A percentile compares a stretch with the other conserved stretches of the same genome.
These are phyloP conservation scores for Chlorocebus sabaeus DNA, from an alignment of 2,113 vertebrate species.

Conservation along the genomic window DNA sequence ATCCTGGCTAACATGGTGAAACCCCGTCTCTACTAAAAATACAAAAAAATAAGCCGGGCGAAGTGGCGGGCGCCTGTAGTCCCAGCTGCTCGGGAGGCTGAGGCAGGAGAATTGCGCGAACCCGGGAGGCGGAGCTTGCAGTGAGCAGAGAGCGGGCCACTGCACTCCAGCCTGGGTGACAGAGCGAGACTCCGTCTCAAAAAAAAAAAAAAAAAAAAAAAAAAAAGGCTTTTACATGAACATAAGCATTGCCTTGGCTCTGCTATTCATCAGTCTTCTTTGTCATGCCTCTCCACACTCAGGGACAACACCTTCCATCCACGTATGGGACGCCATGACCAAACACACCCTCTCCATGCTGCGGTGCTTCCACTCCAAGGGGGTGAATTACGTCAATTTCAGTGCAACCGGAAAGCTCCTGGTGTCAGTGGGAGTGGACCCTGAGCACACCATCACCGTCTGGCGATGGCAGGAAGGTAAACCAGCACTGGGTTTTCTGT, in stretches of 20 bases:
- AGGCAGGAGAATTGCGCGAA: too few relatives aligned
- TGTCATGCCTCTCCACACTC: background rate
- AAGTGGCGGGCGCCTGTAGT: too few relatives aligned
- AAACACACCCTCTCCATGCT: conserved; percentile 97
- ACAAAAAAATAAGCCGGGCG: too few relatives aligned
- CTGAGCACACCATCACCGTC: conserved; percentile 95
- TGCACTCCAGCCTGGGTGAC: too few relatives aligned
- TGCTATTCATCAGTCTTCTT: accelerated
- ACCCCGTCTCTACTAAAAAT: too few relatives aligned
- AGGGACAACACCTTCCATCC: conserved; percentile 95
- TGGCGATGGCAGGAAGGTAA: conserved; percentile 99
- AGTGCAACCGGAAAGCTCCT: conserved; percentile 97
- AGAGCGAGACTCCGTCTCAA: too few relatives aligned
- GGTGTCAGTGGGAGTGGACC: conserved; percentile 95
- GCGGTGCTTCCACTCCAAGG: conserved; percentile 94
- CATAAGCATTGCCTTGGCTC: accelerated
- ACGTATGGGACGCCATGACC: conserved; percentile 96
- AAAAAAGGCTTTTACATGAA: background rate
- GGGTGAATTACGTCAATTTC: conserved; percentile 94
- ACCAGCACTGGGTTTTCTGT: accelerated
- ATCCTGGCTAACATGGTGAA: too few relatives aligned
- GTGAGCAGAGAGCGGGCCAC: too few relatives aligned
- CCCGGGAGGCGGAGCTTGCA: too few relatives aligned
- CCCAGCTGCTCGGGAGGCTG: too few relatives aligned
- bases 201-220: too few relatives aligned